These are phyloP conservation scores for Thamnophis elegans DNA, from an alignment of 2,797 vertebrate species.

Conservation along the genomic window DNA sequence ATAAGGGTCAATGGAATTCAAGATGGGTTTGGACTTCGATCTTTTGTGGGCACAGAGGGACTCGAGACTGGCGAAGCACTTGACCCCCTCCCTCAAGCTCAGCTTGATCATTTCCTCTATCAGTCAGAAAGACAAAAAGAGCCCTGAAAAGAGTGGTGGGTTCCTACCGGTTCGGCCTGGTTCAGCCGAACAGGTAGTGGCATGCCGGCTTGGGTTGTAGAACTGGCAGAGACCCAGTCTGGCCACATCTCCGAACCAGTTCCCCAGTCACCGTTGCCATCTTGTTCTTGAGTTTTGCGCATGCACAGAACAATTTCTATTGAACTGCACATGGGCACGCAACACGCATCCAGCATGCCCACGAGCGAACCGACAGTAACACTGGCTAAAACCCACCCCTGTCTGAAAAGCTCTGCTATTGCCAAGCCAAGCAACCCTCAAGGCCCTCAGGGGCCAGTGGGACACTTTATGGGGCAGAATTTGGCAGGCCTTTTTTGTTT, in stretches of 20 bases:
- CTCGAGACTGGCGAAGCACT: background rate
- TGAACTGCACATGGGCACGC: no score
- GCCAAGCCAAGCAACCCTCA: background rate
- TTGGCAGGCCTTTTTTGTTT: background rate
- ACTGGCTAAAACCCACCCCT: no score
- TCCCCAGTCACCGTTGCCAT: no score
- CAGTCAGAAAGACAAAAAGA: background rate
- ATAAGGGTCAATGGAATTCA: background rate
- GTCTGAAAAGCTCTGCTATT: background rate
- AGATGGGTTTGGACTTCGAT: background rate
- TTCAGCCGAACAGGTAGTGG: no score
- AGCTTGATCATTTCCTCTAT: background rate
- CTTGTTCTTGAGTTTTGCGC: no score
- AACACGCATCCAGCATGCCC: no score
- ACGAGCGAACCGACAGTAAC: no score
- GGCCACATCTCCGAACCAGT: no score
- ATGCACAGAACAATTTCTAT: no score
- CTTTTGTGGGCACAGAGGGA: background rate
- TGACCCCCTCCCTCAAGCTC: background rate
- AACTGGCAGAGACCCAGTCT: no score
- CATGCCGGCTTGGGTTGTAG: no score
- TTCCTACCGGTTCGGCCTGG: no score
- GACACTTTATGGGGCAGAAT: background rate
- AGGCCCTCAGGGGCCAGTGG: background rate
- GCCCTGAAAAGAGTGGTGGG: background rate